Base-by-base conservation (phyloP, 2,113 vertebrate genomes). In the Ophiodon elongatus region DNA sequence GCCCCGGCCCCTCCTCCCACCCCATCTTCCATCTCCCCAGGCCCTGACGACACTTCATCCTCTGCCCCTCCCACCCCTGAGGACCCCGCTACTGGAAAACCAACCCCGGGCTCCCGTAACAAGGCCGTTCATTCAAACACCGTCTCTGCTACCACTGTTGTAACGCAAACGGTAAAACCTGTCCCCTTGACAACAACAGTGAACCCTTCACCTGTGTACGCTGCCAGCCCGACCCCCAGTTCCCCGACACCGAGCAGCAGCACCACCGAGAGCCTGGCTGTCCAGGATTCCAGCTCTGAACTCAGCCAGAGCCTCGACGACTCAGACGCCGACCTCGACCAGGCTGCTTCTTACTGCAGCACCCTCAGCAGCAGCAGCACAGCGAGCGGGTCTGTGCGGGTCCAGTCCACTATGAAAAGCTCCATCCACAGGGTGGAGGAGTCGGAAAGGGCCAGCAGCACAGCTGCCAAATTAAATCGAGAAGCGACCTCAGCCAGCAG, bases 1-100 rank as follows among this genome's bases (percentile, higher is more conserved):
- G 98, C 98, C 2, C 98, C 97, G 11, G 67, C 94, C 21, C 95
- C 97, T 0, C 96, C 95, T 80, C 86, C 94, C 31, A 91, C 85
- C 23, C 85, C 91, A 0, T 11, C 75, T 29, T 91, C 91, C 47
- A 76, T 75, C 35, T 72, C 85, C 23, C 81, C 88, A 25, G 82
- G 66, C 21, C 79, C 79, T n/a, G 84, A 90, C 14, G 62, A 85
- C 66, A 69, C 81, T 64, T 87, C 90, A 45, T 5, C 82, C 27
- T 80, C 89, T 47, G 50, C 50, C 14, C 14, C 85, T 50, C 75
- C 76, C 27, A 81, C 71, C 69, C 72, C 87, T 41, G 85, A 88
- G 33, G 82, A 35, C 80, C 74, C 31, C 1, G 15, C 70, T 31
- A 37, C 52, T 33, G 76, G 90, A 37, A 73, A 33, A 47, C 83